These are phyloP conservation scores for Cepaea nemoralis DNA, from an alignment of 1,140 invertebrate genomes.

Conservation along the genomic window DNA sequence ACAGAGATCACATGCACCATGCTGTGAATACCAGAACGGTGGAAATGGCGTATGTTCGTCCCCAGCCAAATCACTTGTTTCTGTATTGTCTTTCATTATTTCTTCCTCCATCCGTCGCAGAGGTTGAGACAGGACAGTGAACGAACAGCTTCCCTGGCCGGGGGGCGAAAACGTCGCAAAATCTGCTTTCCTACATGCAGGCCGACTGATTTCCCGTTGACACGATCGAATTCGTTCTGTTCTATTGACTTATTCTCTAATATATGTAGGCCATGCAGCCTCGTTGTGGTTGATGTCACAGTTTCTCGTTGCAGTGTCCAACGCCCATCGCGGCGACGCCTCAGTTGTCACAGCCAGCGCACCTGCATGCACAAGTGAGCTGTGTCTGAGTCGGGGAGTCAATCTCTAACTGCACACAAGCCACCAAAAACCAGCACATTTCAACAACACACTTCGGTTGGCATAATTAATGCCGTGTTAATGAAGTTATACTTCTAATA, in stretches of 20 bases:
- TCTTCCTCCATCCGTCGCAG: neutral
- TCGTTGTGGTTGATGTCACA: conserved; percentile 18
- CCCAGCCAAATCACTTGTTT: neutral
- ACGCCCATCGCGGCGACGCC: neutral
- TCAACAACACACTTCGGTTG: neutral
- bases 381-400: neutral
- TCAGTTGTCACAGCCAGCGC: neutral
- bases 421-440: neutral
- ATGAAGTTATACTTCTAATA: neutral
- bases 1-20: neutral
- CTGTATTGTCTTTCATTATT: neutral
- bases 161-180: neutral
- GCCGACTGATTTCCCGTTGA: neutral
- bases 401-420: neutral
- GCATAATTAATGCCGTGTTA: neutral
- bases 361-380: neutral
- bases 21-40: neutral
- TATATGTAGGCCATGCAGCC: neutral
- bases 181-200: neutral
- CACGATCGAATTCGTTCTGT: neutral
- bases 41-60: neutral
- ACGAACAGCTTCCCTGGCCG: neutral
- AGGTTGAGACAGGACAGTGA: neutral
- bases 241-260: conserved; percentile 12
- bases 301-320: conserved; percentile 18